Base-by-base conservation (phyloP, 2,113 vertebrate genomes). In the Dascyllus trimaculatus region DNA sequence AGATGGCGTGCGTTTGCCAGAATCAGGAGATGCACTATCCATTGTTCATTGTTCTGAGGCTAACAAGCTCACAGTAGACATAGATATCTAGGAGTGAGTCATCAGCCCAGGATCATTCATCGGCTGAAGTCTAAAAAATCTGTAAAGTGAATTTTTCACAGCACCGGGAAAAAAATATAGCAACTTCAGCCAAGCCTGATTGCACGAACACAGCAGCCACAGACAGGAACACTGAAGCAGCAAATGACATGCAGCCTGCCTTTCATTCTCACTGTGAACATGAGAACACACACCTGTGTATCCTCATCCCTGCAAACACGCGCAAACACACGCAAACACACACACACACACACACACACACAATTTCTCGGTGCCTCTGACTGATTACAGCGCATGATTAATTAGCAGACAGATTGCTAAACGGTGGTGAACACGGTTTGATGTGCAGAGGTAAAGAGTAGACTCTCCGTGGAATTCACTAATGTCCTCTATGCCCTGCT, bases 361-460 rank as follows among this genome's bases (percentile, higher is more conserved):
- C 53, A 68, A 19, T 76, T 61, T 84, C 70, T 66, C 52, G 58
- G 68, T 38, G 80, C 53, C 75, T 85, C 73, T 88, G 86, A 91
- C 86, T 93, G 90, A 93, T 94, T 92, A 89, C 85, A 81, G 80
- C 38, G 70, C 90, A 87, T 90, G 88, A 92, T 93, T 94, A 93
- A 93, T 93, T 94, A 93, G 77, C 83, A 91, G 87, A 89, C 92
- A 94, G 91, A 92, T 84, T 88, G 91, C 90, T 91, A 93, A 94
- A 93, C 45, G 84, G 75, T 76, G 58, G 76, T 63, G 75, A 90
- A 82, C 85, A 85, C 32, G 52, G 69, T 82, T 91, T 78, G 88
- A 91, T 89, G 82, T 87, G 81, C 74, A 79, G 88, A 88, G 86
- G 85, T 91, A 94, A 93, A 92, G 82, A 82, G 71, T 78, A 89